Evolutionary conservation across 2,113 vertebrate genomes (phyloP), one percentile per base, ranked within the genome.

Genomic region (Neopipo cinnamomea): DNA sequence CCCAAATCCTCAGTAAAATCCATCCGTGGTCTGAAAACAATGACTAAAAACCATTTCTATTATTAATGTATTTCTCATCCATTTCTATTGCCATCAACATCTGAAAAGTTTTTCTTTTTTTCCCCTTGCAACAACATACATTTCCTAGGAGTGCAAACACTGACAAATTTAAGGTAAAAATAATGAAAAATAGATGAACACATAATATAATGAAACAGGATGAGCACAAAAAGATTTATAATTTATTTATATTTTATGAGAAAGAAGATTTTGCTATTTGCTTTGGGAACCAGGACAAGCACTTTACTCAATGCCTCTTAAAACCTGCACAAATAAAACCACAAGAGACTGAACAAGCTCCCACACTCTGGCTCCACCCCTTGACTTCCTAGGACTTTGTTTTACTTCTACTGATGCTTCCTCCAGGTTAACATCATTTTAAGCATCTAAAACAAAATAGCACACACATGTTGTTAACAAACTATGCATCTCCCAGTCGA

Each of bases 231-330:
- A 94, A 72, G n/a, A 77, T 91, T 87, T 81, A 59, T 85, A 68
- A 91, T 71, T 67, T 66, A 78, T 96, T 87, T 85, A 41, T 79
- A 75, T 89, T 96, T 95, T 61, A 93, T 85, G 56, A 84, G 66
- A 24, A 87, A n/a, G 56, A 85, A 72, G 72, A 78, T 75, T 94
- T 89, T 89, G 9, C 42, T 91, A 56, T 78, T 89, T 91, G 88
- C 49, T 88, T 91, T 78, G 81, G 74, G 85, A 88, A 72, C 35
- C 61, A 74, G 70, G 46, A 85, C 18, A 59, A 71, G 56, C 47
- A 71, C 21, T 87, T 82, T 55, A 70, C 18, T 52, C 19, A 68
- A 52, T 56, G 21, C 27, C 31, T 89, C 44, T 70, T 85, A 82
- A 93, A 93, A 75, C 2, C 27, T 47, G 55, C 59, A 74, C 3